Conservation (phyloP, 2,888 invertebrate species). For the Sinodicranocentrus sp. region DNA sequence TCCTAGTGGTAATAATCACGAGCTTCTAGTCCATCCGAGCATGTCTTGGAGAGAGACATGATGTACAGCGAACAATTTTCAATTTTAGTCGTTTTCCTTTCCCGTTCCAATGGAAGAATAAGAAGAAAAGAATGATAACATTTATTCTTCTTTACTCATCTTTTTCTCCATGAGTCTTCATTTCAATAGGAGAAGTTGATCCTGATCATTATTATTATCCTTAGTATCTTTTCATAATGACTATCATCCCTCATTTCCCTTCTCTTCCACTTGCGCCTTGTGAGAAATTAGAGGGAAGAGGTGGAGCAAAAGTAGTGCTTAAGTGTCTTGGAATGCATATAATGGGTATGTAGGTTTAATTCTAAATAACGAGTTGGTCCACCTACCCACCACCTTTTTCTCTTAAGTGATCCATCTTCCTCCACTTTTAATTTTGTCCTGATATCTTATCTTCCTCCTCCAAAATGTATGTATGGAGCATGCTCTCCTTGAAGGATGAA, state of each 20-base stretch:
- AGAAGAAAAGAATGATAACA: no score
- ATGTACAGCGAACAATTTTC: no score
- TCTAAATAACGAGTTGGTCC: slow-evolving; percentile 50
- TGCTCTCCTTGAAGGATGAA: not conserved
- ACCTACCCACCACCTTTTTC: slow-evolving; percentile 58
- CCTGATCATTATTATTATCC: slow-evolving; percentile 33
- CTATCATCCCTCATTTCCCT: slow-evolving; percentile 31
- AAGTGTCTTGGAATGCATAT: slow-evolving; percentile 51
- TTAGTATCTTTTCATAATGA: slow-evolving; percentile 37
- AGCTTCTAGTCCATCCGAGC: no score
- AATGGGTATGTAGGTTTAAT: slow-evolving; percentile 42
- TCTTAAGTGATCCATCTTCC: slow-evolving; percentile 52
- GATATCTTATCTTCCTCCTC: not conserved
- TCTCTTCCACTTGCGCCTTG: slow-evolving; percentile 22
- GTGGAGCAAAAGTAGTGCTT: slow-evolving; percentile 42
- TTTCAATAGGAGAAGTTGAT: no score
- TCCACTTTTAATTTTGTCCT: slow-evolving; percentile 55
- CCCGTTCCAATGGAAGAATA: no score
- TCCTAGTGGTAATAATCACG: no score
- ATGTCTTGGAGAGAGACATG: no score
- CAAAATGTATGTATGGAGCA: not conserved
- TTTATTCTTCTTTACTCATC: no score
- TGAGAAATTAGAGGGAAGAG: slow-evolving; percentile 55
- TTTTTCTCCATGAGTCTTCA: no score
- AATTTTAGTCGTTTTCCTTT: no score